Conservation (phyloP, 2,113 vertebrate species). For the rat (Rattus norvegicus) region DNA sequence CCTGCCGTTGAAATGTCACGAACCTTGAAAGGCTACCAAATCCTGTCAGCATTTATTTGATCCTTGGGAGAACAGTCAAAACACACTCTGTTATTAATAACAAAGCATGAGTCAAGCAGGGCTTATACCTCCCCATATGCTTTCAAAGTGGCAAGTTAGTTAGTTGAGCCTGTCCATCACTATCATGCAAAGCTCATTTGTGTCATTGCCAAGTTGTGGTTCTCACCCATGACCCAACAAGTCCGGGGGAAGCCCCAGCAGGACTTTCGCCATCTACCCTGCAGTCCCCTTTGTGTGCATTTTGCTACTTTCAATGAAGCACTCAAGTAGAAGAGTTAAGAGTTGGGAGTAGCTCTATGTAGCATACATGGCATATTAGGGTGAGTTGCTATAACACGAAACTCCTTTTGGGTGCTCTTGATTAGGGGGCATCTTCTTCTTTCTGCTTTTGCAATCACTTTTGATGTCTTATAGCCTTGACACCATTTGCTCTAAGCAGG, state of each 20-base stretch:
- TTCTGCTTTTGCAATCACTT: not conserved
- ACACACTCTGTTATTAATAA: constrained; percentile 58
- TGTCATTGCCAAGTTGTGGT: not conserved
- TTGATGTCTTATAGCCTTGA: not conserved
- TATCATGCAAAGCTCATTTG: not conserved
- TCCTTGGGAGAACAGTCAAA: not conserved
- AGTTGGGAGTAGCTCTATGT: not conserved
- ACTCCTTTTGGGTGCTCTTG: not conserved
- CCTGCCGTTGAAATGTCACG: not conserved
- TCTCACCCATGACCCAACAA: not conserved
- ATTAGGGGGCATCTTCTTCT: accelerated
- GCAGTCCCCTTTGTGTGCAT: not conserved
- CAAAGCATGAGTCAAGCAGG: constrained; percentile 11
- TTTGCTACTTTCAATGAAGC: not conserved
- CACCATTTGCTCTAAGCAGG: not conserved
- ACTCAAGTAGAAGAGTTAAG: not conserved
- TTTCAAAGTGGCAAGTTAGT: constrained; percentile 32
- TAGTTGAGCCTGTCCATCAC: constrained; percentile 39
- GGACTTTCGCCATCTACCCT: not conserved
- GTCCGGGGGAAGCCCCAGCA: not conserved
- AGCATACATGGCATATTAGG: not conserved
- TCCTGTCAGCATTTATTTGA: not conserved
- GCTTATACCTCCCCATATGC: not conserved
- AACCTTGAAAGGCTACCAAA: constrained; percentile 55
- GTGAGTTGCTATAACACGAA: not conserved